Conservation (phyloP, 1,140 invertebrate genomes). For the Meloidogyne exigua region DNA sequence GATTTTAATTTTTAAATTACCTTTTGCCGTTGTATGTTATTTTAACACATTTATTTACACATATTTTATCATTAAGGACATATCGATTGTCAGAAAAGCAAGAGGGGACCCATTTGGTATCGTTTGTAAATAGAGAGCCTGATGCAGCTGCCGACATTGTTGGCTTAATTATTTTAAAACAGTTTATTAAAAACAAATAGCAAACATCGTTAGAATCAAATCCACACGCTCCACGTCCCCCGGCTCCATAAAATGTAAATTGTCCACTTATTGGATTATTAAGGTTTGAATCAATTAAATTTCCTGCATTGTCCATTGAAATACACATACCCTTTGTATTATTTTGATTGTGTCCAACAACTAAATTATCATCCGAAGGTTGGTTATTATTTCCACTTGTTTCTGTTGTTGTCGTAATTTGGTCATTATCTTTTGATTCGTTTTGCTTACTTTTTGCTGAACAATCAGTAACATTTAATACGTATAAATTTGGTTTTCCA, state of each 20-base stretch:
- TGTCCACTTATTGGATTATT: slow-evolving; percentile 34
- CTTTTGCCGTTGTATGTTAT: slow-evolving; percentile 27
- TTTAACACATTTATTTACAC: slow-evolving; percentile 32
- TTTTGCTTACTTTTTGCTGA: not conserved
- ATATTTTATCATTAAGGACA: slow-evolving; percentile 31
- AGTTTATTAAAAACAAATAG: not conserved
- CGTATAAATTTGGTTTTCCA: not conserved
- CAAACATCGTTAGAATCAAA: slow-evolving; percentile 11
- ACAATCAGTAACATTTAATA: not conserved
- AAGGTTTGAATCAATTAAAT: slow-evolving; percentile 15
- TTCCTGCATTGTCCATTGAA: not conserved
- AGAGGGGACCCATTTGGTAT: slow-evolving; percentile 26
- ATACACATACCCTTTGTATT: not conserved
- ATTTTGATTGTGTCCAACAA: not conserved
- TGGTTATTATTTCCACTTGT: not conserved
- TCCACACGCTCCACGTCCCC: slow-evolving; percentile 31
- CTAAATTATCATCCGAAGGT: not conserved
- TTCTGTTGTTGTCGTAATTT: not conserved
- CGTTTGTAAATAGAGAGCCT: slow-evolving; percentile 6
- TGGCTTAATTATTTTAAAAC: slow-evolving; percentile 1
- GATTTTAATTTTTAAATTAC: slow-evolving; percentile 11
- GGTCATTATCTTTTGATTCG: not conserved
- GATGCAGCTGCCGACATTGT: slow-evolving; percentile 26
- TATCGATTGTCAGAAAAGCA: slow-evolving; percentile 25
- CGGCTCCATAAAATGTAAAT: slow-evolving; percentile 34